phyloP scores from a whole-genome alignment of 2,888 invertebrate genomes.

The Aphelenchoides bicaudatus region DNA sequence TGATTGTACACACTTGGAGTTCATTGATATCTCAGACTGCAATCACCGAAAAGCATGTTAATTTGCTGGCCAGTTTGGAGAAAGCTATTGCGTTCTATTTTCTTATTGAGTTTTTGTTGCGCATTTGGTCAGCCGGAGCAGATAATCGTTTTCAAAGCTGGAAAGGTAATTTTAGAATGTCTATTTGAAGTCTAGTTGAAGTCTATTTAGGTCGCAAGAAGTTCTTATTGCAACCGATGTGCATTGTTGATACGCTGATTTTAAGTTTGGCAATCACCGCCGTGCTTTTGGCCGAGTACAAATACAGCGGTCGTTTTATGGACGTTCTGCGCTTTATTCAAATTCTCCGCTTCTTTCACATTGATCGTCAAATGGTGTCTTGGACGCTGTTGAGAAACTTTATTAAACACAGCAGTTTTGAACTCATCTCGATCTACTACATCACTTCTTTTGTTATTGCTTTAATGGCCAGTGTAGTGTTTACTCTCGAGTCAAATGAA shows the following conservation, averaged over 20 bases:
- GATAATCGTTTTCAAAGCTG: slow-evolving; percentile 46
- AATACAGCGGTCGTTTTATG: slow-evolving; percentile 15
- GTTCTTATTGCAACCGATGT: slow-evolving; percentile 40
- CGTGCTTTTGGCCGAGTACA: slow-evolving; percentile 22
- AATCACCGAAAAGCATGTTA: not conserved
- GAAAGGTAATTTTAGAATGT: slow-evolving; percentile 29
- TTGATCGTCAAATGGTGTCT: slow-evolving; percentile 48
- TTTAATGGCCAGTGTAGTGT: slow-evolving; percentile 38
- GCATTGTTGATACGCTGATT: slow-evolving; percentile 45
- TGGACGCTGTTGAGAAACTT: slow-evolving; percentile 46
- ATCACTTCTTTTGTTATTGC: slow-evolving; percentile 44
- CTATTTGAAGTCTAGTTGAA: not conserved
- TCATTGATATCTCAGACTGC: slow-evolving; percentile 19
- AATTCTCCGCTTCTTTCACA: slow-evolving; percentile 52
- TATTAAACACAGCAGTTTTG: slow-evolving; percentile 41
- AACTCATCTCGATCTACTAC: slow-evolving; percentile 46
- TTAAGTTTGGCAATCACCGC: slow-evolving; percentile 44
- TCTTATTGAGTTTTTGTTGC: slow-evolving; percentile 41
- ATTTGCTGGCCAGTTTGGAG: slow-evolving; percentile 32
- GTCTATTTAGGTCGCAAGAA: slow-evolving; percentile 35
- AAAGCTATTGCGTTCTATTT: slow-evolving; percentile 45
- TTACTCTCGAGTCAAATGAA: slow-evolving; percentile 42
- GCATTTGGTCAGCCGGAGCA: slow-evolving; percentile 50
- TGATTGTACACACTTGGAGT: slow-evolving; percentile 30
- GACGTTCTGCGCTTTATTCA: slow-evolving; percentile 38